Evolutionary conservation across 2,113 vertebrate genomes (phyloP), one percentile per base, ranked within the genome.

Genomic region (Panthera tigris): DNA sequence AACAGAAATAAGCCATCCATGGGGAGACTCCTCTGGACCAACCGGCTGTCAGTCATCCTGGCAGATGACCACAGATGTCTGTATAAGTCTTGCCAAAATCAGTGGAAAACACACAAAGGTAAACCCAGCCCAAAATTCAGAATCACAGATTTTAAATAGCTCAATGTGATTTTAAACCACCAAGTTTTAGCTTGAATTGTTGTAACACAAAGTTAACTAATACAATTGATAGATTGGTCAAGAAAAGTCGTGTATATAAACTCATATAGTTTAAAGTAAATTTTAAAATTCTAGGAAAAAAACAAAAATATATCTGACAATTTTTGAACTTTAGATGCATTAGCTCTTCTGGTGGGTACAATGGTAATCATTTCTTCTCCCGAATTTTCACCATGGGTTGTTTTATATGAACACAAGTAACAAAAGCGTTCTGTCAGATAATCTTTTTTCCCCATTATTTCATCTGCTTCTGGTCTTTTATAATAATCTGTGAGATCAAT

Each of bases 401-500:
- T 98, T 98, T 98, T 99, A 99, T 99, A 97, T 98, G 94, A 99
- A 98, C 81, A 98, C 91, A 95, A 94, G 84, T 25, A 97, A 97
- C 85, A 97, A 85, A 96, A 97, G 41, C 68, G 61, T 97, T 96
- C 97, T 98, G 82, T 97, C 97, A 98, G 92, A 76, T 52, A 98
- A 93, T 97, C 98, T 97, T 98, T 85, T 69, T 98, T 99, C 99
- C 98, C 96, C 95, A 97, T 97, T 98, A 97, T 74, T 97, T 79
- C 65, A 96, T 78, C 92, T 71, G 98, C 89, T 98, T 96, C 96
- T 95, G 97, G 97, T 97, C 98, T 98, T 99, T 98, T 97, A 97
- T 98, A 97, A 98, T 99, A 96, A 99, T 99, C 98, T 98, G 98
- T 99, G 98, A 99, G 99, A 99, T 99, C 98, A 98, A 94, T 98